Evolutionary conservation across 2,113 vertebrate species (phyloP), one percentile per base, ranked within the genome.

Genomic region (Scopus umbretta): DNA sequence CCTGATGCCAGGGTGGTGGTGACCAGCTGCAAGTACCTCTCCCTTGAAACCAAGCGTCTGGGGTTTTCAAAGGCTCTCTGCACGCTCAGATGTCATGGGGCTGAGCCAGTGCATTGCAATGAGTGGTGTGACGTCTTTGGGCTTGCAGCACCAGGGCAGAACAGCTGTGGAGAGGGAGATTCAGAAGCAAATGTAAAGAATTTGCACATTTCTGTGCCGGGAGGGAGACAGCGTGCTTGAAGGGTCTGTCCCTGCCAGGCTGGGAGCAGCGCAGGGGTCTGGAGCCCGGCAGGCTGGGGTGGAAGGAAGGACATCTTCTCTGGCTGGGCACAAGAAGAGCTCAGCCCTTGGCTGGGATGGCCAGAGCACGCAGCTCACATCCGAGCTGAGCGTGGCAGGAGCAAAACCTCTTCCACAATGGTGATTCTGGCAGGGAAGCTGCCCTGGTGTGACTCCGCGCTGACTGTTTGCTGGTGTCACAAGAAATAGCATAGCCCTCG

Each of bases 101-200:
- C 56, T 68, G 72, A 79, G 61, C 81, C 29, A 8, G n/a, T 1
- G 43, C 45, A 3, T 55, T 2, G 0, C 25, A 2, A 4, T 1
- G 68, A 63, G 49, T 1, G 1, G 9, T 25, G 47, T 3, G 1
- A 49, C 49, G 17, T n/a, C 79, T 50, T 17, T 6, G 66, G 42
- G 59, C 40, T 27, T n/a, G 53, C 26, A 23, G 65, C 42, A 15
- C 23, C 16, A 4, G 47, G 61, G 52, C 30, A 70, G 36, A 81
- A 19, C 16, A 53, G 23, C 47, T 0, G 0, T 3, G 1, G 38
- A 0, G 1, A 36, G 19, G 26, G 13, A 40, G 17, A 21, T 34
- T 25, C 45, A 10, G 63, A 50, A 19, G 45, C 16, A 52, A 55
- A 45, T 0, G 2, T 5, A 19, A 18, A 45, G 47, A 56, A 50